Evolutionary conservation across 1,140 invertebrate species (phyloP), one percentile per base, ranked within the genome.

Genomic region (Drosophila sechellia): DNA sequence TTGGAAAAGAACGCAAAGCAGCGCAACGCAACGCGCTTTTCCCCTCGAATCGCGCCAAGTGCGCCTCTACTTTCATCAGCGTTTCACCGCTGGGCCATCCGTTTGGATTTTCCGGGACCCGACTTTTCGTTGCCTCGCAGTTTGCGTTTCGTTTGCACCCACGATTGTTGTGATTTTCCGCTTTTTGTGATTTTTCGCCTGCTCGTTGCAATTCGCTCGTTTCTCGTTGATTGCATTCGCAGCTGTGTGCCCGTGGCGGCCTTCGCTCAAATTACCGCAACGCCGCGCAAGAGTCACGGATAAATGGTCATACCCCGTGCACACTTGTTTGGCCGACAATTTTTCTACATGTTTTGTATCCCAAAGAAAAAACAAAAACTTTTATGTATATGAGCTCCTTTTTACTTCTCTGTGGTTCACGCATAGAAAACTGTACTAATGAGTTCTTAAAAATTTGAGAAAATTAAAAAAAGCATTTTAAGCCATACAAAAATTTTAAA

Each of bases 1-100:
- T 71, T 78, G 64, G 78, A 89, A 79, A 81, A 81, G 84, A 89
- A 89, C 83, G 79, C 84, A 89, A 79, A 46, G 46, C 60, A 31
- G 27, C 27, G 8, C 31, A 22, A 22, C 20, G 79, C 83, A 89
- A 89, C 37, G 46, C 60, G 75, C 70, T 79, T 69, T 72, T 64
- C 73, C 81, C 71, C 48, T 37, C 31, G 10, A 52, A 84, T 77
- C 83, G 83, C 84, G 84, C 84, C 65, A 60, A 52, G 55, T 77
- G 45, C 73, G 66, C 81, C 66, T 50, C 55, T 77, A 31, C 34
- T 58, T 40, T 12, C 31, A 31, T 31, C 63, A 46, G 48, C 40
- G 37, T 60, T 61, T 57, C 50, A 66, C 65, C 64, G 59, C 52
- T 50, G 48, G 68, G 42, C 63, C 64, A 73, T 63, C 39, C 52